These are phyloP conservation scores for Chloroclysta siterata DNA, from an alignment of 2,888 invertebrate genomes.

Conservation along the genomic window DNA sequence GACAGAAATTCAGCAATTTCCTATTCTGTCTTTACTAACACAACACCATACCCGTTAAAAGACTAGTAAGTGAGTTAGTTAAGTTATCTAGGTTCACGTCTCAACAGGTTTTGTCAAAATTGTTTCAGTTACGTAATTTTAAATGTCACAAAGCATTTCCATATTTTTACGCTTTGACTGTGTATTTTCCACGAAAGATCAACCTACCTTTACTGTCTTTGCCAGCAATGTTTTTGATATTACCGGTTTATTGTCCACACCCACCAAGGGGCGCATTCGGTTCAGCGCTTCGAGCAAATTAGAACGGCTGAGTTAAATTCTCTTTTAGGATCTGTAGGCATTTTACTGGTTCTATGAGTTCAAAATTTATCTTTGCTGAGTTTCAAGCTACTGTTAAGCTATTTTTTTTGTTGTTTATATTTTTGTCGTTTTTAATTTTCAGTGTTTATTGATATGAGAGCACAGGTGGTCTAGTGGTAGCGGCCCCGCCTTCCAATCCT, in stretches of 20 bases:
- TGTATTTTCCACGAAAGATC: slow-evolving; percentile 12
- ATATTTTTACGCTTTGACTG: background rate
- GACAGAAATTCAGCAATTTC: too few species aligned
- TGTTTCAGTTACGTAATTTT: background rate
- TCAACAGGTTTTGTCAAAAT: background rate
- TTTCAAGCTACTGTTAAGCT: too few species aligned
- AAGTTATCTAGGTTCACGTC: too few species aligned
- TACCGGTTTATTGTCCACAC: slow-evolving; percentile 42
- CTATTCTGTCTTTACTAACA: too few species aligned
- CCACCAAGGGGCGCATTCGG: slow-evolving; percentile 38
- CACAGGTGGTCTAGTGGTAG: too few species aligned
- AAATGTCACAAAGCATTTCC: background rate
- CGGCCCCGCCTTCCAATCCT: too few species aligned
- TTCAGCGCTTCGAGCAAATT: slow-evolving; percentile 47
- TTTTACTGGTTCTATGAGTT: background rate
- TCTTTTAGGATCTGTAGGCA: slow-evolving; percentile 34
- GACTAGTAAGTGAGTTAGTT: too few species aligned
- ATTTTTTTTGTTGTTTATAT: too few species aligned
- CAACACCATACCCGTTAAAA: too few species aligned
- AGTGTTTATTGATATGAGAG: too few species aligned
- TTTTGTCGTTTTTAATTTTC: too few species aligned
- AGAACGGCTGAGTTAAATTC: slow-evolving; percentile 43
- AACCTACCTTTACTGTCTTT: slow-evolving; percentile 17
- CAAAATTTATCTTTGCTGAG: too few species aligned
- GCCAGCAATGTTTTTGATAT: slow-evolving; percentile 45